These are phyloP conservation scores for Limnodromus scolopaceus DNA, from an alignment of 2,797 vertebrate genomes.

Conservation along the genomic window DNA sequence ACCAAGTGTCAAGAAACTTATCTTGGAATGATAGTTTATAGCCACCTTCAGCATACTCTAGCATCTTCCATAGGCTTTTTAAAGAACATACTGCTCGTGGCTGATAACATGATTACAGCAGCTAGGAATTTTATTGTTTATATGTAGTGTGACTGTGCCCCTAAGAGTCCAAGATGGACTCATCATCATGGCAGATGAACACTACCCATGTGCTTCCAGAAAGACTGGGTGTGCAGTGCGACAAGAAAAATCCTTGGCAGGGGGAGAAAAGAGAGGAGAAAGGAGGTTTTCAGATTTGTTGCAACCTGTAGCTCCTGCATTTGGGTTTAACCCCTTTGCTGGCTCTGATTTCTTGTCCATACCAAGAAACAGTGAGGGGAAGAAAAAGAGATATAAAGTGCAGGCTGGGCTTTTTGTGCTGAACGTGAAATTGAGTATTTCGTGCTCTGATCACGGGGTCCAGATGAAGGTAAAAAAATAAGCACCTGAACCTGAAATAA, in stretches of 20 bases:
- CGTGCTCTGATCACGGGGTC: background rate
- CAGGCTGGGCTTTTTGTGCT: background rate
- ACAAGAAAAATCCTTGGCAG: background rate
- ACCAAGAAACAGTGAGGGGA: rapidly evolving
- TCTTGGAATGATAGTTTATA: background rate
- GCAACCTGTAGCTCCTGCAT: background rate
- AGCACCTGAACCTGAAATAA: background rate
- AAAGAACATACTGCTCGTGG: background rate
- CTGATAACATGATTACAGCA: background rate
- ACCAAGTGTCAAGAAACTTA: background rate
- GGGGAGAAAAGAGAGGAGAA: background rate
- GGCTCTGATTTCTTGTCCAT: background rate
- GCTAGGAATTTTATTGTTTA: background rate
- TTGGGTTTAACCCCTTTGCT: background rate
- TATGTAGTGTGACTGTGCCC: background rate
- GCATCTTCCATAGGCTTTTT: background rate
- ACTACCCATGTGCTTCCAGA: background rate
- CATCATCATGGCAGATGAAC: background rate
- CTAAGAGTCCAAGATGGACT: background rate
- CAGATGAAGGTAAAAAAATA: background rate
- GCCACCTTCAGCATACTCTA: background rate
- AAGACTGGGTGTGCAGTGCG: background rate
- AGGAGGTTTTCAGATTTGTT: background rate
- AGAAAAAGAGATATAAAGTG: background rate
- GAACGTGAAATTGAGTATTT: background rate